Percentiles rank a stretch among this genome's conserved stretches.
phyloP scores from a whole-genome alignment of 2,113 vertebrate genomes.

The Thamnophis sirtalis region DNA sequence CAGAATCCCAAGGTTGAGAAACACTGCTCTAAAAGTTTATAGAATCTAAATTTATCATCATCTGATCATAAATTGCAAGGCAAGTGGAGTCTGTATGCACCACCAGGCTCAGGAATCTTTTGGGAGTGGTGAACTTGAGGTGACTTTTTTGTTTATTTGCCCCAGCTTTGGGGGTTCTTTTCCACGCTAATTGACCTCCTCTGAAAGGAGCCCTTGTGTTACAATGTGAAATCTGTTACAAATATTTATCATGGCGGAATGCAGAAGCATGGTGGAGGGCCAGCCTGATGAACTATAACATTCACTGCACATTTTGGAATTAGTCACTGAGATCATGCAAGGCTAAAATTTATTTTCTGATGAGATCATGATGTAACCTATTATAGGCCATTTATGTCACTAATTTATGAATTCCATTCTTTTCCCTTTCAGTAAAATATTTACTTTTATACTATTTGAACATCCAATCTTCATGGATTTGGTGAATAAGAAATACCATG shows the following conservation, averaged over 20 bases:
- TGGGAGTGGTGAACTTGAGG: constrained; percentile 85
- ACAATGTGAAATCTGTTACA: constrained; percentile 94
- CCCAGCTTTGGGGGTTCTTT: constrained; percentile 82
- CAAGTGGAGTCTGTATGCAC: constrained; percentile 76
- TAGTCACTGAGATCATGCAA: constrained; percentile 83
- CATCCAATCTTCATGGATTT: constrained; percentile 64
- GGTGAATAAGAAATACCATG: constrained; percentile 47
- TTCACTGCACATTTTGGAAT: constrained; percentile 91
- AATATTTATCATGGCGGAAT: constrained; percentile 94
- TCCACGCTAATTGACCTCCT: constrained; percentile 78
- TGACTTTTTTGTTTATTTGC: constrained; percentile 92
- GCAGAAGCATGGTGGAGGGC: constrained; percentile 83
- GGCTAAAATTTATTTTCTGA: constrained; percentile 94
- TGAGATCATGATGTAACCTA: constrained; percentile 91
- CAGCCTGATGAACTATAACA: constrained; percentile 94
- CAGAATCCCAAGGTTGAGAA: no score
- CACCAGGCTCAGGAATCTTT: constrained; percentile 77
- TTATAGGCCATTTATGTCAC: constrained; percentile 88
- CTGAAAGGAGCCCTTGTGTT: constrained; percentile 97
- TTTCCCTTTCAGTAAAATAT: constrained; percentile 78
- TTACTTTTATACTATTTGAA: constrained; percentile 79
- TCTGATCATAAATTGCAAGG: constrained; percentile 93
- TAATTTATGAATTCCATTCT: constrained; percentile 84
- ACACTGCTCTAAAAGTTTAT: constrained; percentile 81
- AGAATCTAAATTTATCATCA: constrained; percentile 84